Evolutionary conservation across 2,113 vertebrate species (phyloP).

Genomic region (Cairina moschata): DNA sequence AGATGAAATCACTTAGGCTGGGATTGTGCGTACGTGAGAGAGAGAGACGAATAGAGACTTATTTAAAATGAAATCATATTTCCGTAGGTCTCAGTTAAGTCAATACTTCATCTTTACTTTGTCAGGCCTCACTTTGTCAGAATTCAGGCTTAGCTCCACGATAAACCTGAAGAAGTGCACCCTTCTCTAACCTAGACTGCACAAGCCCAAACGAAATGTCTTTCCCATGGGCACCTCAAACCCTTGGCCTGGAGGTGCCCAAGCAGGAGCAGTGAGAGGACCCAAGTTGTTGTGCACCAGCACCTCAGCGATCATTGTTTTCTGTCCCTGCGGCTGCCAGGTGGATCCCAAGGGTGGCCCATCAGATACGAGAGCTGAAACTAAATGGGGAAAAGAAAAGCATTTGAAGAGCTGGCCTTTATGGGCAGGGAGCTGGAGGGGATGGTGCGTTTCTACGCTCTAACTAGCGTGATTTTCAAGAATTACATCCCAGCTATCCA

Average conservation of each 20-base stretch:
- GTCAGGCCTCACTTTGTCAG: neutral
- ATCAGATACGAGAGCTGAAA: neutral
- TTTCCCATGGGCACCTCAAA: neutral
- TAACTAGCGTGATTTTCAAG: conserved; percentile 1
- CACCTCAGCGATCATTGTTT: neutral
- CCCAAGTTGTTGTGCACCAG: neutral
- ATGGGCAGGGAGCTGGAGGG: neutral
- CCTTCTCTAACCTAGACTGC: neutral
- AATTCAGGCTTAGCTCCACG: neutral
- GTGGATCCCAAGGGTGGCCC: neutral
- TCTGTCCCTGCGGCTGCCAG: neutral
- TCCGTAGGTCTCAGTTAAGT: conserved; percentile 3
- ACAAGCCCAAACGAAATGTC: neutral
- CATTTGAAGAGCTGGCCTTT: neutral
- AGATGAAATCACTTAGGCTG: conserved; percentile 21
- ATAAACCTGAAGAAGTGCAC: neutral
- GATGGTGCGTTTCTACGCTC: neutral
- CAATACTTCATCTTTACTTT: neutral
- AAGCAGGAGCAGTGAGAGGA: neutral
- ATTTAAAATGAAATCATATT: neutral
- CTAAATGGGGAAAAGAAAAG: neutral
- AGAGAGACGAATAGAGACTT: neutral
- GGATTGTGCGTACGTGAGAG: rapidly evolving
- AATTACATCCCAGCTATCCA: conserved; percentile 43
- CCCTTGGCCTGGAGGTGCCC: rapidly evolving